These are phyloP conservation scores for Zophobas morio DNA, from an alignment of 1,140 invertebrate genomes.

Conservation along the genomic window DNA sequence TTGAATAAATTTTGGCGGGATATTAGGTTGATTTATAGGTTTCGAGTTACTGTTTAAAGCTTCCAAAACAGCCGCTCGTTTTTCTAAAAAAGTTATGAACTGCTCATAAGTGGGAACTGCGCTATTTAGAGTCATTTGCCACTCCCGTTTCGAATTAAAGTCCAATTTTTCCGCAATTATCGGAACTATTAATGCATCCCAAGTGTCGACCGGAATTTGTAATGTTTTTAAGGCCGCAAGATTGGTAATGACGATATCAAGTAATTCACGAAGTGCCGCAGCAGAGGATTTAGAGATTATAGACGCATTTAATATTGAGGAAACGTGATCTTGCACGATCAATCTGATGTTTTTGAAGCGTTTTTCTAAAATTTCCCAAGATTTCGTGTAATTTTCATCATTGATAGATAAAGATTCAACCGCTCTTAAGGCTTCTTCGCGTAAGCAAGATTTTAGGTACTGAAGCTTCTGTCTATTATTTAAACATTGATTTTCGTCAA, in stretches of 20 bases:
- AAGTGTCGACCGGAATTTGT: background rate
- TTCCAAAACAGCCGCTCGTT: background rate
- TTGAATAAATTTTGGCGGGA: background rate
- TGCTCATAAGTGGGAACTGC: constrained; percentile 1
- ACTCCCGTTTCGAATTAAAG: constrained; percentile 16
- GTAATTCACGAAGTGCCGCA: background rate
- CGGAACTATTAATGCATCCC: constrained; percentile 17
- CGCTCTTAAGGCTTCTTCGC: background rate
- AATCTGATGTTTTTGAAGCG: constrained; percentile 40
- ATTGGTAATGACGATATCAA: background rate
- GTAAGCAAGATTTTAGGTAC: constrained; percentile 40
- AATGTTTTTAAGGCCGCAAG: constrained; percentile 1
- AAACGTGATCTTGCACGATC: constrained; percentile 23
- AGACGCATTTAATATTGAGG: constrained; percentile 5
- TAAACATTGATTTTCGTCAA: constrained; percentile 38
- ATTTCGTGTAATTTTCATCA: constrained; percentile 12
- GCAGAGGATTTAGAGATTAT: constrained; percentile 7
- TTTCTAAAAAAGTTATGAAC: background rate
- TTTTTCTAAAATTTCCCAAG: constrained; percentile 47
- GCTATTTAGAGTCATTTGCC: constrained; percentile 2
- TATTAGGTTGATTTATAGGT: background rate
- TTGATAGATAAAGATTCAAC: constrained; percentile 7
- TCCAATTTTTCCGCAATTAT: constrained; percentile 30
- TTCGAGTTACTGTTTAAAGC: background rate
- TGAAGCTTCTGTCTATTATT: constrained; percentile 35